These are phyloP conservation scores for Geophilus truncorum DNA, from an alignment of 2,888 invertebrate genomes.

Conservation along the genomic window DNA sequence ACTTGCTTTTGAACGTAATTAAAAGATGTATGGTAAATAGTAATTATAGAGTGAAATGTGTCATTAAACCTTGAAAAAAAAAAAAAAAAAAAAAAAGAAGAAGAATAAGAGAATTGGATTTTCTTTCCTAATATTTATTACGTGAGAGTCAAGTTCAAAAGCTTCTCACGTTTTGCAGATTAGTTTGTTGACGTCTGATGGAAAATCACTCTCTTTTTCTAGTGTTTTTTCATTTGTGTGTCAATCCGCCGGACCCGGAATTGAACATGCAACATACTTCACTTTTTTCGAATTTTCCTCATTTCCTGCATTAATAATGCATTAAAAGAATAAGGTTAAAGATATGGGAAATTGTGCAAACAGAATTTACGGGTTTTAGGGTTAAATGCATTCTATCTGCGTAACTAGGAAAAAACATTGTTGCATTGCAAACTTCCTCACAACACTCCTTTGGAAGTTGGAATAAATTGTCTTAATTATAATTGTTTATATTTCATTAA, in stretches of 20 bases:
- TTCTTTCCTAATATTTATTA: neutral
- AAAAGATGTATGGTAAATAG: too few species aligned
- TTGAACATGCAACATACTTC: neutral
- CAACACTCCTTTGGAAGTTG: too few species aligned
- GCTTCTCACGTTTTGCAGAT: neutral
- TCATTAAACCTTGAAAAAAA: too few species aligned
- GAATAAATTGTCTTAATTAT: too few species aligned
- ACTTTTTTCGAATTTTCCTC: neutral
- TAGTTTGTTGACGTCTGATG: neutral
- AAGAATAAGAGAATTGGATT: neutral
- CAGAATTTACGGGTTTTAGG: too few species aligned
- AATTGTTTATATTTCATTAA: too few species aligned
- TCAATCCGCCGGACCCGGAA: neutral
- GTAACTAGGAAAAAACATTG: too few species aligned
- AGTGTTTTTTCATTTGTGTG: neutral
- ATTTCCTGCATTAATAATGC: neutral
- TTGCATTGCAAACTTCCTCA: too few species aligned
- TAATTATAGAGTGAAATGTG: too few species aligned
- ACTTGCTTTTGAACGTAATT: too few species aligned
- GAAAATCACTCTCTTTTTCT: neutral
- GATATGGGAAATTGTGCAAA: neutral
- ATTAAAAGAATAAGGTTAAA: neutral
- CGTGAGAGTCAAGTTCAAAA: constrained; percentile 6
- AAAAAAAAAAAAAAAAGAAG: too few species aligned
- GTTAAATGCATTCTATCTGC: too few species aligned